A percentile compares a stretch with the other conserved stretches of the same genome.
Conservation (phyloP, 2,113 vertebrate species). For the Dipodomys spectabilis region DNA sequence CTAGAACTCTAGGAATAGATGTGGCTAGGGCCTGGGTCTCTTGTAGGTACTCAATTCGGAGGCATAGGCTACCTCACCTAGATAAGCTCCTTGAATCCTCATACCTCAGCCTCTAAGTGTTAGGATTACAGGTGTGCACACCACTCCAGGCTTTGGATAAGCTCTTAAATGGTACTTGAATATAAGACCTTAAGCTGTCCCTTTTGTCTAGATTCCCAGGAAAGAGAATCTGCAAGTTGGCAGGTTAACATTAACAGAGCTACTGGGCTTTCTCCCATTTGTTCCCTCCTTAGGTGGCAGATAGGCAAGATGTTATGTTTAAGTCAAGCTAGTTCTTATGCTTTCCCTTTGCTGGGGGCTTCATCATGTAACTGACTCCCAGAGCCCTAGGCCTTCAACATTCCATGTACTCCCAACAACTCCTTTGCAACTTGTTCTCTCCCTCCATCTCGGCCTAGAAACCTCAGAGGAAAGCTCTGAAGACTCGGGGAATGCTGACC, state of each 20-base stretch:
- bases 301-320: not conserved
- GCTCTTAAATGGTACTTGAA: not conserved
- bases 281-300: not conserved
- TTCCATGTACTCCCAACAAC: not conserved
- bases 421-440: slow-evolving; percentile 28
- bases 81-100: not conserved
- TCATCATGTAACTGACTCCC: not conserved
- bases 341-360: not conserved
- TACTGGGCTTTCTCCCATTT: not conserved
- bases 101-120: not conserved
- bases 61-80: not conserved
- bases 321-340: not conserved
- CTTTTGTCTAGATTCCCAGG: not conserved
- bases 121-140: not conserved
- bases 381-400: not conserved
- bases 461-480: slow-evolving; percentile 91
- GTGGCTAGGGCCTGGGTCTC: not conserved
- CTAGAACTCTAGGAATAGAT: not conserved
- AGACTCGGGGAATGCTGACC: slow-evolving; percentile 92
- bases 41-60: not conserved
- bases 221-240: not conserved
- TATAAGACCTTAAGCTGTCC: not conserved
- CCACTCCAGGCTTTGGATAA: not conserved
- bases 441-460: slow-evolving; percentile 85
- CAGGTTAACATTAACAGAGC: not conserved